Evolutionary conservation across 2,888 invertebrate species (phyloP), one percentile per base, ranked within the genome.

Genomic region (Tenthredo notha): DNA sequence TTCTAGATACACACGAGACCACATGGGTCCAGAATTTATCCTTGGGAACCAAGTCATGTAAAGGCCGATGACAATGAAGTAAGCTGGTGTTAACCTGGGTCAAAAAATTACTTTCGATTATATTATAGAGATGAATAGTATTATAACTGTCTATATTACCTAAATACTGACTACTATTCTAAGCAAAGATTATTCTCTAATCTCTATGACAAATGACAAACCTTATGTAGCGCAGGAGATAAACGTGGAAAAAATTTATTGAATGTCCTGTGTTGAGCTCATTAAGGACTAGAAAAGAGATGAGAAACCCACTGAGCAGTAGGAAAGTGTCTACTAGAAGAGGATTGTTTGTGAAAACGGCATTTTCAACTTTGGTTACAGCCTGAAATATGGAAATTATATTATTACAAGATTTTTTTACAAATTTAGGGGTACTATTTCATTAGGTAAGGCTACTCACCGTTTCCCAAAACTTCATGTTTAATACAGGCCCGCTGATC

Each of bases 241-340:
- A 95, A 37, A 97, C 94, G 3, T 95, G 92, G 43, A 95, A 88
- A 85, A 96, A 93, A 92, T 96, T 97, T 6, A 97, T 88, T 43
- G 90, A 90, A 87, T 95, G 94, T 86, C 96, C 94, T 91, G 96
- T 96, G 88, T 96, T 96, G 87, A 97, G 91, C 91, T 96, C 96
- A 29, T 95, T 93, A 3, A 97, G 93, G 1, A 97, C 92, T n/a
- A 97, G 94, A 85, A 96, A 94, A 88, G 95, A 95, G 92, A 97
- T 95, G 37, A 97, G 94, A 91, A 97, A 96, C 7, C 96, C 97
- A 89, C 97, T 96, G 54, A 97, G 92, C 89, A 96, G 94, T 85
- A 97, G 93, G 91, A 97, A 97, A 0, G 96, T 96, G 89, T 97
- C 97, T n/a, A 97, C 97, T 15, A 97, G 93, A 7, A 97, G 92